These are phyloP conservation scores for Cranoglanis bouderius DNA, from an alignment of 2,113 vertebrate genomes.

Conservation along the genomic window DNA sequence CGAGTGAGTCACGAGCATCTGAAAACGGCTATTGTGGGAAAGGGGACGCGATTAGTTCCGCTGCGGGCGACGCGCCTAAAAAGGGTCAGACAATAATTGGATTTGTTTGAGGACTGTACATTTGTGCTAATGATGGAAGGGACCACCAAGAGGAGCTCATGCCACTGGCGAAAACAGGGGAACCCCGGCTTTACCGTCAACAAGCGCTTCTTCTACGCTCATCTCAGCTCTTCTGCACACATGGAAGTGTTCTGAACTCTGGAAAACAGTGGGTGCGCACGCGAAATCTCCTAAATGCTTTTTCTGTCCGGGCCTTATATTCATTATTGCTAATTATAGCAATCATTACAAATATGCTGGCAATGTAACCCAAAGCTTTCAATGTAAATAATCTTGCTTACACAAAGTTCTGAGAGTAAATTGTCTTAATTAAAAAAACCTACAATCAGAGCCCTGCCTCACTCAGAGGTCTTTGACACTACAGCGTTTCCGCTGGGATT, in stretches of 20 bases:
- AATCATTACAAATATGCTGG: slow-evolving; percentile 33
- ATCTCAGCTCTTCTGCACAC: slow-evolving; percentile 13
- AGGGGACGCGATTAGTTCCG: slow-evolving; percentile 79
- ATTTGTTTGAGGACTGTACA: slow-evolving; percentile 82
- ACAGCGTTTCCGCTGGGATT: background rate
- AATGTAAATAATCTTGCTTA: slow-evolving; percentile 27
- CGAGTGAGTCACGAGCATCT: slow-evolving; percentile 77
- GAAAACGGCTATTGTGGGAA: slow-evolving; percentile 75
- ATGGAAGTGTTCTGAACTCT: slow-evolving; percentile 15
- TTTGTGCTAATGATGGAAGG: slow-evolving; percentile 67
- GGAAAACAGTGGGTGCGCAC: background rate
- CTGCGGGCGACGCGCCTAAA: slow-evolving; percentile 79
- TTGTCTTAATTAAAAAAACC: slow-evolving; percentile 23
- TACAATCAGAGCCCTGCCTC: background rate
- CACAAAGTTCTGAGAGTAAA: slow-evolving; percentile 9
- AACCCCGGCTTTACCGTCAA: slow-evolving; percentile 28
- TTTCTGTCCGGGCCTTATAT: slow-evolving; percentile 6
- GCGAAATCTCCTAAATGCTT: slow-evolving; percentile 13
- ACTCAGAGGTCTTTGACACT: slow-evolving; percentile 17
- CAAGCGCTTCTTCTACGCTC: slow-evolving; percentile 31
- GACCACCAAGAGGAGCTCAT: slow-evolving; percentile 80
- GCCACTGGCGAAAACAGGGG: slow-evolving; percentile 35
- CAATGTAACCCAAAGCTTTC: slow-evolving; percentile 30
- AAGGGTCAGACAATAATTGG: slow-evolving; percentile 88
- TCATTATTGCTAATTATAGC: slow-evolving; percentile 29